These are phyloP conservation scores for Agrochola lychnidis DNA, from an alignment of 2,888 invertebrate genomes.

Conservation along the genomic window DNA sequence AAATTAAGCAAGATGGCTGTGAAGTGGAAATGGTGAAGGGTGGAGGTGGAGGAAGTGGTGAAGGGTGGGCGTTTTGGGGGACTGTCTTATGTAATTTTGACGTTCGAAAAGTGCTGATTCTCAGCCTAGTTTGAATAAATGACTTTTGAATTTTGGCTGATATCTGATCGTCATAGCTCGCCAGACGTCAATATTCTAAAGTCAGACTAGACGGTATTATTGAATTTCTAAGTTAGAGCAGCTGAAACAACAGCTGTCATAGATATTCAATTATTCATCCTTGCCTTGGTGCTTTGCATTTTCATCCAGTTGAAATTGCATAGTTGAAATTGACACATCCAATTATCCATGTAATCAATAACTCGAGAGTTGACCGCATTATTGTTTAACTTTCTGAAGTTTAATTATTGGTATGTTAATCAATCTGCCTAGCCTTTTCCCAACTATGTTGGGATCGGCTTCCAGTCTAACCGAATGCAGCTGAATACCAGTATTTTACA, in stretches of 20 bases:
- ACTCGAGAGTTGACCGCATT: neutral
- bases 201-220: neutral
- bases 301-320: neutral
- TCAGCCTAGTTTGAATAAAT: too few species aligned
- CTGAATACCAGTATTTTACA: too few species aligned
- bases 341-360: constrained; percentile 8
- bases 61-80: too few species aligned
- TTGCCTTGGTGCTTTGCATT: neutral
- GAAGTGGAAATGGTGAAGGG: too few species aligned
- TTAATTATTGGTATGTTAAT: neutral
- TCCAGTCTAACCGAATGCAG: too few species aligned
- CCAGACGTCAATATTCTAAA: neutral
- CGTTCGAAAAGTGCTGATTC: too few species aligned
- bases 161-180: neutral
- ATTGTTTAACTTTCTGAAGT: constrained; percentile 1
- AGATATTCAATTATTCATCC: neutral
- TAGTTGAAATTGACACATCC: neutral
- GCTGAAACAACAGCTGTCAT: neutral
- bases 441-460: too few species aligned
- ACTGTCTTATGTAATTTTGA: too few species aligned
- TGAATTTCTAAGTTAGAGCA: neutral
- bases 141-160: too few species aligned
- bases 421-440: too few species aligned
- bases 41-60: too few species aligned
- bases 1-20: too few species aligned